These are phyloP conservation scores for Drosophila lini DNA, from an alignment of 1,140 invertebrate genomes.

Conservation along the genomic window DNA sequence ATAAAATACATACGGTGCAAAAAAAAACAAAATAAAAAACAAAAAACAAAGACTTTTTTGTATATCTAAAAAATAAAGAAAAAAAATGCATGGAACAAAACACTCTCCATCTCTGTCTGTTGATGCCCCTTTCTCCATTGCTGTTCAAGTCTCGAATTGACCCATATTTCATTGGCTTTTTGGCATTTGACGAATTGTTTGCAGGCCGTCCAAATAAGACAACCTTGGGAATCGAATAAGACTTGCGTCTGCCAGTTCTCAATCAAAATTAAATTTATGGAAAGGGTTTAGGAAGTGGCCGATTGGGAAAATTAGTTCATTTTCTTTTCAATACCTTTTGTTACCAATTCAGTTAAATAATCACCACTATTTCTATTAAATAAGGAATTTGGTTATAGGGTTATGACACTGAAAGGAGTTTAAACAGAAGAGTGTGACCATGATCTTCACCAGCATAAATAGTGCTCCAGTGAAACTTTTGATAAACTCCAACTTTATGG, in stretches of 20 bases:
- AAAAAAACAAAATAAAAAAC: not conserved
- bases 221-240: constrained; percentile 29
- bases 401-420: not conserved
- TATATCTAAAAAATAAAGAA: constrained; percentile 1
- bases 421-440: too few species aligned
- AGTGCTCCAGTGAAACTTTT: not conserved
- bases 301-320: not conserved
- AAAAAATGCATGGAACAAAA: constrained; percentile 18
- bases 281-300: not conserved
- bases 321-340: not conserved
- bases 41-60: constrained; percentile 18
- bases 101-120: constrained; percentile 28
- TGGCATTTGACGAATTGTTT: constrained; percentile 41
- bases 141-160: constrained; percentile 35
- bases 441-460: not conserved
- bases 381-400: not conserved
- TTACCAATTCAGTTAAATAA: not conserved
- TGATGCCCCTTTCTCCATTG: constrained; percentile 27
- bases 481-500: too few species aligned
- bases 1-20: constrained; percentile 1
- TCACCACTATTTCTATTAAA: not conserved
- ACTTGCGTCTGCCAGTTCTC: constrained; percentile 16
- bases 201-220: constrained; percentile 18
- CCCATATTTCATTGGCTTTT: constrained; percentile 34
- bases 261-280: constrained; percentile 12